These are phyloP conservation scores for Fundulus diaphanus DNA, from an alignment of 2,797 vertebrate species.

Conservation along the genomic window DNA sequence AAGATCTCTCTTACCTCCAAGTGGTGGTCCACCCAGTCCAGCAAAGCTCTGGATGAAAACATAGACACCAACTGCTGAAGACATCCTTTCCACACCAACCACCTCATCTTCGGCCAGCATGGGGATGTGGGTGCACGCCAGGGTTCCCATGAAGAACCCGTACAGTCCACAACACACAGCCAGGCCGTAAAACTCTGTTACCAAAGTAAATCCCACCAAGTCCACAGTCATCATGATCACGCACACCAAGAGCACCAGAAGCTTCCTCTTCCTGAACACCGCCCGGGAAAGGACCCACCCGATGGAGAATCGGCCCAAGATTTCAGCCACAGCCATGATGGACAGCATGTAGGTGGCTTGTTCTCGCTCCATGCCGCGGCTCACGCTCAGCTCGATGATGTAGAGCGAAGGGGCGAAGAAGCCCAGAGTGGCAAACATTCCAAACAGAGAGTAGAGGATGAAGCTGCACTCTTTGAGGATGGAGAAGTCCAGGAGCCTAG, in stretches of 20 bases:
- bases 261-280: conserved; percentile 80
- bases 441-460: conserved; percentile 92
- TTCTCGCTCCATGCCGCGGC: conserved; percentile 84
- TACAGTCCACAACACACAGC: conserved; percentile 88
- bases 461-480: conserved; percentile 89
- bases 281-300: conserved; percentile 86
- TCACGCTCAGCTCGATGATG: conserved; percentile 91
- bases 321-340: conserved; percentile 90
- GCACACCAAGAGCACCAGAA: conserved; percentile 89
- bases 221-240: conserved; percentile 81
- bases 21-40: conserved; percentile 92
- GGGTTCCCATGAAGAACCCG: conserved; percentile 91
- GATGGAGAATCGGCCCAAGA: conserved; percentile 86
- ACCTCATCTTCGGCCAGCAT: conserved; percentile 95
- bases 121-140: conserved; percentile 91
- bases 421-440: conserved; percentile 93
- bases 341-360: conserved; percentile 88
- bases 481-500: conserved; percentile 88
- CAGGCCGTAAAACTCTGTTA: conserved; percentile 88
- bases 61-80: conserved; percentile 93
- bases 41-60: conserved; percentile 95
- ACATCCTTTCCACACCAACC: conserved; percentile 92
- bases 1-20: conserved; percentile 86
- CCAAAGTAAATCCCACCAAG: conserved; percentile 88
- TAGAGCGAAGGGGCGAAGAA: conserved; percentile 95